These are phyloP conservation scores for Cryptophagus acutangulus DNA, from an alignment of 2,888 invertebrate genomes.

Conservation along the genomic window DNA sequence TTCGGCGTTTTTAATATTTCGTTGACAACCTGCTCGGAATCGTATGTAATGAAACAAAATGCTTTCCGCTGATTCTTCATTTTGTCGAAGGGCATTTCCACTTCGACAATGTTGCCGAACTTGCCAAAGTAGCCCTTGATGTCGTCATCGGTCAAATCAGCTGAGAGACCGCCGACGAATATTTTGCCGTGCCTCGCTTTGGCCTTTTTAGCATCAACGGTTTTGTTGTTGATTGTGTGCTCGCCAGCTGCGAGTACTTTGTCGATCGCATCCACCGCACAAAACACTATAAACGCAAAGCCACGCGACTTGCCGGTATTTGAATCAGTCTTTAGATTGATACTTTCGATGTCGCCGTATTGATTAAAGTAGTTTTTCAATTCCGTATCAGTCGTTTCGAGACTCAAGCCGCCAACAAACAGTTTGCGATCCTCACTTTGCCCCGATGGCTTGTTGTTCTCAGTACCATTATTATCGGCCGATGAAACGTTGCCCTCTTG, in stretches of 20 bases:
- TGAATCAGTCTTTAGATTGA: constrained; percentile 95
- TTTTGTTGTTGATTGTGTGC: constrained; percentile 91
- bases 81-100: constrained; percentile 97
- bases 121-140: constrained; percentile 89
- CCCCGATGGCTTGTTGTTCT: no score
- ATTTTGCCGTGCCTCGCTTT: constrained; percentile 94
- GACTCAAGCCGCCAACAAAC: constrained; percentile 97
- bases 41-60: constrained; percentile 97
- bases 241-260: constrained; percentile 85
- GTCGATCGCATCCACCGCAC: constrained; percentile 81
- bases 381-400: constrained; percentile 98
- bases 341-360: constrained; percentile 92
- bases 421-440: constrained; percentile 64
- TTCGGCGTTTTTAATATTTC: constrained; percentile 88
- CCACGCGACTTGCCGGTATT: constrained; percentile 92
- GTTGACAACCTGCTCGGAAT: constrained; percentile 90
- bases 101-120: constrained; percentile 91
- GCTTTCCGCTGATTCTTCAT: constrained; percentile 94
- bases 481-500: no score
- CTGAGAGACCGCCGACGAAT: constrained; percentile 92
- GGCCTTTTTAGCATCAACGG: constrained; percentile 93
- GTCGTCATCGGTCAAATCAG: constrained; percentile 89
- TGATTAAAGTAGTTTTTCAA: constrained; percentile 89
- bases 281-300: constrained; percentile 95
- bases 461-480: no score